A percentile compares a stretch with the other conserved stretches of the same genome.
Evolutionary conservation across 2,113 vertebrate species (phyloP).

Genomic region (Azemiops feae): DNA sequence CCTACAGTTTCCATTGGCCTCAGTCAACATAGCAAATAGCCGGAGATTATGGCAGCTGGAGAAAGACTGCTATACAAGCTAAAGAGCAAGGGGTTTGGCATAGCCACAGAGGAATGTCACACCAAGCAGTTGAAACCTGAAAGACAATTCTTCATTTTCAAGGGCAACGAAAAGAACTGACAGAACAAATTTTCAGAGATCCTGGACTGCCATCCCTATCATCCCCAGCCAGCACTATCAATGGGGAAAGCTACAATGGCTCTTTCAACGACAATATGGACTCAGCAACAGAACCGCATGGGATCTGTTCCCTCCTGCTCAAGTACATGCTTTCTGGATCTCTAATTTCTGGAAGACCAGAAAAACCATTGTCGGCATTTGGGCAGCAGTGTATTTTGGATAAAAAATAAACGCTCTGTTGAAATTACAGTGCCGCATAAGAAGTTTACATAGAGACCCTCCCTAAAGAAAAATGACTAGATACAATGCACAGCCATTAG

Average conservation of each 20-base stretch:
- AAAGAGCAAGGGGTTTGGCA: background rate
- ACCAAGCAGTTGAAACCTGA: background rate
- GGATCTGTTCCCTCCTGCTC: background rate
- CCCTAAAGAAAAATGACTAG: background rate
- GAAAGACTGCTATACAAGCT: background rate
- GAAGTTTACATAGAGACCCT: background rate
- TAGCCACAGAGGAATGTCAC: background rate
- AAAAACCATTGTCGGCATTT: background rate
- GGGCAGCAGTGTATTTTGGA: background rate
- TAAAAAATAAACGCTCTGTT: background rate
- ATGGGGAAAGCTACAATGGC: background rate
- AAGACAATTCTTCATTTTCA: background rate
- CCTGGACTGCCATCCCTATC: background rate
- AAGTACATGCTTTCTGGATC: background rate
- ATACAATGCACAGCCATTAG: background rate
- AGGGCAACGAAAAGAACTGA: background rate
- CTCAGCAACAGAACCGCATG: background rate
- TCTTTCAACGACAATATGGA: background rate
- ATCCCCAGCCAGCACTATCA: background rate
- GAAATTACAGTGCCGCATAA: background rate
- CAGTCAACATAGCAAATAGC: background rate
- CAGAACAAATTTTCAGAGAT: background rate
- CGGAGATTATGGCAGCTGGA: background rate
- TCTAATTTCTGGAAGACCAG: background rate
- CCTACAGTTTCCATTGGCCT: background rate